phyloP scores from a whole-genome alignment of 2,888 invertebrate genomes.

The Sympetrum striolatum region DNA sequence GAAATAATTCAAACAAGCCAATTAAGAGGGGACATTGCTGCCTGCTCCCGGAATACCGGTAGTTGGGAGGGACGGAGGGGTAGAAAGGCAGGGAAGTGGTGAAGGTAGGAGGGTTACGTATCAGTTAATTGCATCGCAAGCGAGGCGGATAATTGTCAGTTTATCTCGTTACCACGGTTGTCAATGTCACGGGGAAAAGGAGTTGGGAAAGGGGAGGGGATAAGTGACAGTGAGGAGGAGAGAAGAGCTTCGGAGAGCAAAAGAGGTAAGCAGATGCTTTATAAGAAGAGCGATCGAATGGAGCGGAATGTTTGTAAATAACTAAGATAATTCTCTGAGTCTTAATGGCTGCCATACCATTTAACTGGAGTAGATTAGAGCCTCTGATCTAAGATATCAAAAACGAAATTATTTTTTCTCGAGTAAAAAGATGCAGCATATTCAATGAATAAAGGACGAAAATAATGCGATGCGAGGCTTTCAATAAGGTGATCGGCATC shows the following conservation, averaged over 20 bases:
- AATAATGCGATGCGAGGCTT: too few species aligned
- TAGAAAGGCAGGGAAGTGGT: neutral
- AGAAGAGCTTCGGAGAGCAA: neutral
- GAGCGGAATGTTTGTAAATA: neutral
- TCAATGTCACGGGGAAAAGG: constrained; percentile 36
- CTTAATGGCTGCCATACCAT: neutral
- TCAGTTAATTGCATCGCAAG: constrained; percentile 41
- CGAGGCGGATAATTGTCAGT: constrained; percentile 42
- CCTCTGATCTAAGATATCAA: neutral
- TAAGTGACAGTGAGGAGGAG: neutral
- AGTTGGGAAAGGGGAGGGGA: neutral
- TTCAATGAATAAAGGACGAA: too few species aligned
- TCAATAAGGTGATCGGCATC: too few species aligned
- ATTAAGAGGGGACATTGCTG: constrained; percentile 35
- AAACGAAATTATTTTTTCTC: neutral
- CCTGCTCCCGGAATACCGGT: constrained; percentile 25
- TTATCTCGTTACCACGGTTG: constrained; percentile 40
- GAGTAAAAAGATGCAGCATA: neutral
- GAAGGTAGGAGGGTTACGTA: constrained; percentile 2
- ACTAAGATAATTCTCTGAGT: neutral
- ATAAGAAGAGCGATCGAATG: neutral
- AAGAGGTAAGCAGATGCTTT: neutral
- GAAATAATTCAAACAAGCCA: constrained; percentile 41
- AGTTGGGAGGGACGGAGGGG: neutral
- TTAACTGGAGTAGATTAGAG: neutral